These are phyloP conservation scores for Mesembrinibis cayennensis DNA, from an alignment of 2,113 vertebrate genomes.

Conservation along the genomic window DNA sequence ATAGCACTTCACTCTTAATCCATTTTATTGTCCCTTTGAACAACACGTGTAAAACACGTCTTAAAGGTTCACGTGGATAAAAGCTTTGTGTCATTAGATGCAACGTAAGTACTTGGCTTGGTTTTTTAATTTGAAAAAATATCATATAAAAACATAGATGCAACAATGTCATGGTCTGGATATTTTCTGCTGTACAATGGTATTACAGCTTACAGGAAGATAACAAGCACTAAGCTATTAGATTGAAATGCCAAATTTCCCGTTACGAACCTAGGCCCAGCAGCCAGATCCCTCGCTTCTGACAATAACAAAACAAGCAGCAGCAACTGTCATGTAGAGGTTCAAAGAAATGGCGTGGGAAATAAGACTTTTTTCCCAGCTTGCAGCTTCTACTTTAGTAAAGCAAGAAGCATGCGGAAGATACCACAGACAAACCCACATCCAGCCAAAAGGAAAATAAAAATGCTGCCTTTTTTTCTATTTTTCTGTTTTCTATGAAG, in stretches of 20 bases:
- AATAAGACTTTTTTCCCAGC: background rate
- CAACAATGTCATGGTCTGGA: background rate
- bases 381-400: background rate
- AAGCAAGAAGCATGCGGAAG: background rate
- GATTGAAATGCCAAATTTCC: background rate
- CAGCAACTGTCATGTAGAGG: background rate
- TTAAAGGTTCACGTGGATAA: background rate
- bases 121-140: background rate
- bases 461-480: background rate
- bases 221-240: background rate
- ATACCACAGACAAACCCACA: background rate
- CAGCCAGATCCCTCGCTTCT: too few species aligned
- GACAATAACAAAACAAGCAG: background rate
- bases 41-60: background rate
- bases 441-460: background rate
- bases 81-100: background rate
- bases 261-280: background rate
- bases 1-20: background rate
- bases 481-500: too few species aligned
- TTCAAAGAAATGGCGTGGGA: background rate
- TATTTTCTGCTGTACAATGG: background rate
- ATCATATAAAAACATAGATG: background rate
- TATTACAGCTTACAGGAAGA: background rate
- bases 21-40: background rate
- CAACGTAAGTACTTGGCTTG: background rate